phyloP scores from a whole-genome alignment of 2,113 vertebrate genomes.

The Zonotrichia leucophrys region DNA sequence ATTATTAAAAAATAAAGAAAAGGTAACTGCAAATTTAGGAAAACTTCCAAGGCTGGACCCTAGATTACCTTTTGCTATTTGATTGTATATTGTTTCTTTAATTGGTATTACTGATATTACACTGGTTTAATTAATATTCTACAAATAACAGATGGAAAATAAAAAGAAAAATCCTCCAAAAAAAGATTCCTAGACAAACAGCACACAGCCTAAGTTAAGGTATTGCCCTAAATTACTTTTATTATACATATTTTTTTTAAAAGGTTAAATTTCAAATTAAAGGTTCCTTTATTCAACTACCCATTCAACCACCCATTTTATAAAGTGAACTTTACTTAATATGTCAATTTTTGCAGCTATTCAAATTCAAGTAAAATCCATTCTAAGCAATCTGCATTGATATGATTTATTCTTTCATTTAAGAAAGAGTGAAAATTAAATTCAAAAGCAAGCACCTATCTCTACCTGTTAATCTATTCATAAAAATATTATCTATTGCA shows the following conservation, averaged over 20 bases:
- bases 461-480: background rate
- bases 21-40: background rate
- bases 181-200: background rate
- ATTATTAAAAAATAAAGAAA: background rate
- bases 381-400: background rate
- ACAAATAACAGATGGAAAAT: background rate
- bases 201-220: background rate
- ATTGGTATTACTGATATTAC: background rate
- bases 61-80: background rate
- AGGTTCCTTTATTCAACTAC: background rate
- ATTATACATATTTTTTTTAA: background rate
- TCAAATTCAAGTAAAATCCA: background rate
- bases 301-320: background rate
- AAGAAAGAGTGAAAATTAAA: background rate
- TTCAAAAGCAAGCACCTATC: background rate
- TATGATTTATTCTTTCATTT: background rate
- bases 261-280: background rate
- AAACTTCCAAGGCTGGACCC: background rate
- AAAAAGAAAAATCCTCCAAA: background rate
- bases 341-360: background rate
- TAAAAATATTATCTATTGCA: background rate
- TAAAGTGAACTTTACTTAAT: background rate
- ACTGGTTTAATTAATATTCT: background rate
- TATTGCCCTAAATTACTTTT: background rate
- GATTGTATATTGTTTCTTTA: background rate